phyloP scores from a whole-genome alignment of 2,113 vertebrate species.

The Hypanus sabinus region DNA sequence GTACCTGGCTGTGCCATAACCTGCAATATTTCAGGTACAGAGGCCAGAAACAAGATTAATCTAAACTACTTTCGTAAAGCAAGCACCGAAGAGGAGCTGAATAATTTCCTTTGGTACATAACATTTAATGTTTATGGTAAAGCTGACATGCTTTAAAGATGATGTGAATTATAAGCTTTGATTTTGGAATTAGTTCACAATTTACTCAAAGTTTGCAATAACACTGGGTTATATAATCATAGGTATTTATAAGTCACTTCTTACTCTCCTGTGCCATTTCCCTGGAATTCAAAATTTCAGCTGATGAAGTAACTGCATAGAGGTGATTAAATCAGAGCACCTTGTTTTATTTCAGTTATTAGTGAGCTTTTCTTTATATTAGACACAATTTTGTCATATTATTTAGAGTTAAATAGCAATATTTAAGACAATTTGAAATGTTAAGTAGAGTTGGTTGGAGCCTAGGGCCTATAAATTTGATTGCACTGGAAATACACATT shows the following conservation, averaged over 20 bases:
- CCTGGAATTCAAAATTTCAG: neutral
- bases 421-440: neutral
- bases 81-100: too few relatives aligned
- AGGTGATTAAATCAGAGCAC: neutral
- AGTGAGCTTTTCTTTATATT: neutral
- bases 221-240: neutral
- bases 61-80: too few relatives aligned
- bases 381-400: neutral
- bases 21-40: too few relatives aligned
- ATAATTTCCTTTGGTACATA: too few relatives aligned
- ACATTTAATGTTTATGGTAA: neutral
- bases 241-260: neutral
- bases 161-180: neutral
- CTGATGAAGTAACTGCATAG: neutral
- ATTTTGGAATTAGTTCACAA: neutral
- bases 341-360: neutral
- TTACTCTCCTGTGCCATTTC: neutral
- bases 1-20: too few relatives aligned
- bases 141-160: neutral
- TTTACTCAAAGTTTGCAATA: conserved; percentile 4
- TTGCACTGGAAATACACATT: too few relatives aligned
- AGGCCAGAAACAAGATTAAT: too few relatives aligned
- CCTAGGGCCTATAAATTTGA: neutral
- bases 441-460: neutral
- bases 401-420: neutral